A percentile compares a stretch with the other conserved stretches of the same genome.
Conservation (phyloP, 2,113 vertebrate genomes). For the Crotophaga sulcirostris region DNA sequence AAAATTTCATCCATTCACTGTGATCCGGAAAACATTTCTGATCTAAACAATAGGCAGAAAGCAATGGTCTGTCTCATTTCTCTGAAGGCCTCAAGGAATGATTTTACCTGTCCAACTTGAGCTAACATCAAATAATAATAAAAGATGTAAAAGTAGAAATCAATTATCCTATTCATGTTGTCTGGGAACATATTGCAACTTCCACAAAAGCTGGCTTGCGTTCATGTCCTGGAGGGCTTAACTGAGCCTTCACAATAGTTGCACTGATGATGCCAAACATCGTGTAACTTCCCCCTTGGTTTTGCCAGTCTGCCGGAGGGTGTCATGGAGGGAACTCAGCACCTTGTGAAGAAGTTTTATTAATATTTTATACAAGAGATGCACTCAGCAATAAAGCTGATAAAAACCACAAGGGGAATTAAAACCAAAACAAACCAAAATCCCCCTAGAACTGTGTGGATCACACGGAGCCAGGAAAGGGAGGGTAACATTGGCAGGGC, state of each 20-base stretch:
- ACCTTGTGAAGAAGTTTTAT: neutral
- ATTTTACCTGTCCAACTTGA: neutral
- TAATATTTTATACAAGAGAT: neutral
- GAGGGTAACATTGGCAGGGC: neutral
- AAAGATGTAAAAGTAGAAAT: neutral
- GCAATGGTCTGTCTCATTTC: neutral
- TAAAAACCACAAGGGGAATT: neutral
- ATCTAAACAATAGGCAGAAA: neutral
- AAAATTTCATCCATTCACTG: neutral
- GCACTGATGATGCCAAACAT: conserved; percentile 15
- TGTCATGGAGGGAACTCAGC: neutral
- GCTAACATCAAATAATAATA: neutral
- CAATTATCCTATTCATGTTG: neutral
- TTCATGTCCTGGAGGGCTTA: conserved; percentile 18
- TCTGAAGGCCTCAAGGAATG: neutral
- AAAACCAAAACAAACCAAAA: neutral
- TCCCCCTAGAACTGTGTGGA: neutral
- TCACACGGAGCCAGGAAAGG: neutral
- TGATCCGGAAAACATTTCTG: neutral
- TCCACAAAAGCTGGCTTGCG: neutral
- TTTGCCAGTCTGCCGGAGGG: conserved; percentile 13
- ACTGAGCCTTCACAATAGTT: conserved; percentile 19
- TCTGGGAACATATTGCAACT: neutral
- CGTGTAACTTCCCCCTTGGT: neutral
- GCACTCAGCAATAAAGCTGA: neutral